Evolutionary conservation across 2,888 invertebrate species (phyloP), one percentile per base, ranked within the genome.

Genomic region (Nymphalis urticae): DNA sequence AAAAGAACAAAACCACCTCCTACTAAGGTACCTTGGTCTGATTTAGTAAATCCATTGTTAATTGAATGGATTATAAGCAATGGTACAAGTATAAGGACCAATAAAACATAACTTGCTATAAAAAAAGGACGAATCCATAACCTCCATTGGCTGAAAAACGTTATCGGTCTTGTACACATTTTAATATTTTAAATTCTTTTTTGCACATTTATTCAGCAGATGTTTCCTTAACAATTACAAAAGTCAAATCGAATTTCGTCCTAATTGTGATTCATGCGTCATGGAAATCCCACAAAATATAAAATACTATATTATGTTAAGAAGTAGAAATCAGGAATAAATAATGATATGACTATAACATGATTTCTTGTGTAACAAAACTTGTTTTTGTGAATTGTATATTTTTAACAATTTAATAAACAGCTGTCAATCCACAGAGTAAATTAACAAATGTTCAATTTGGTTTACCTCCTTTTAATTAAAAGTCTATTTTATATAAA

Each of bases 1-100:
- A 98, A 93, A 74, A 98, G 94, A 27, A 97, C 98, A 90, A 98
- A 98, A n/a, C 97, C 94, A 6, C 98, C 98, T 10, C 96, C 98
- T 68, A 98, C 95, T 75, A 98, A 92, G 67, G 96, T 94, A 78
- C 96, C 96, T 86, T 97, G 96, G 80, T 97, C 96, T 74, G 95
- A 95, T 77, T 95, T 95, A 61, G 95, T 94, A 76, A 97, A 95
- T 8, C 96, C 96, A 94, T 96, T 95, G 80, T 95, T 94, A 70
- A 97, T 94, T 0, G 97, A 96, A 85, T 97, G 96, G 48, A 95
- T 93, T 79, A 98, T 94, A 72, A 98, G 94, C 77, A 97, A 91
- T 61, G 98, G 98, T 71, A 98, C 95, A 73, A 98, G 94, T 73
- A 98, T 95, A 71, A 97, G 92, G 61, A 98, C 95, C 65, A 97